phyloP scores from a whole-genome alignment of 2,113 vertebrate species.

The Passerina amoena region DNA sequence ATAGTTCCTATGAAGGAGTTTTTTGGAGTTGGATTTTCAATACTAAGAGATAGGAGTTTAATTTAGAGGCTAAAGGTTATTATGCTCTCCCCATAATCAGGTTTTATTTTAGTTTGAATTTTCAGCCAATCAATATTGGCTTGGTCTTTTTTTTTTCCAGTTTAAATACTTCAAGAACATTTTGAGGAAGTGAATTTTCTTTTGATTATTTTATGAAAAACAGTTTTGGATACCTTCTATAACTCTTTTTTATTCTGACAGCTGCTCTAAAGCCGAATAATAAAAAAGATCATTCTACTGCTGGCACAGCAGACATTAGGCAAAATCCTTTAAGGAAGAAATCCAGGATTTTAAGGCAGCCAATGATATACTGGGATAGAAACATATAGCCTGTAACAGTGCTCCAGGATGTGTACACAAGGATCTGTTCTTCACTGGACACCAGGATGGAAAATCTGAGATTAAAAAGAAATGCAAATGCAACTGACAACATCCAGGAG shows the following conservation, averaged over 20 bases:
- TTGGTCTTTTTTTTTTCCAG: background rate
- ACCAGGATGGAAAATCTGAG: constrained; percentile 5
- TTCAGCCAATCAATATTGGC: background rate
- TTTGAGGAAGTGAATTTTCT: background rate
- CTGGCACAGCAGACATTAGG: background rate
- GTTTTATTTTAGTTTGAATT: background rate
- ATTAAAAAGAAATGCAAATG: constrained; percentile 38
- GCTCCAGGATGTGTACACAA: background rate
- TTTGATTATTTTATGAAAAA: background rate
- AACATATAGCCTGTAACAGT: background rate
- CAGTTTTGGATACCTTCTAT: background rate
- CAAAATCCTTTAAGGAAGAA: background rate
- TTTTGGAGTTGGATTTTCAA: background rate
- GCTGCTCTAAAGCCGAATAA: background rate
- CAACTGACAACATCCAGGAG: constrained; percentile 31
- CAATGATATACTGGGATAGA: background rate
- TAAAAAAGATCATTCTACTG: background rate
- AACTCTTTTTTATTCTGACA: background rate
- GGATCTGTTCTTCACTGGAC: constrained; percentile 4
- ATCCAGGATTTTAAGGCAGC: background rate
- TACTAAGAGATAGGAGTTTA: background rate
- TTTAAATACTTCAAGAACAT: background rate
- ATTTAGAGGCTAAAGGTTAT: background rate
- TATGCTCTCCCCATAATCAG: background rate
- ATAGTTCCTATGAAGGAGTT: background rate